Evolutionary conservation across 2,797 vertebrate species (phyloP).

Genomic region (Myotis vivesi): DNA sequence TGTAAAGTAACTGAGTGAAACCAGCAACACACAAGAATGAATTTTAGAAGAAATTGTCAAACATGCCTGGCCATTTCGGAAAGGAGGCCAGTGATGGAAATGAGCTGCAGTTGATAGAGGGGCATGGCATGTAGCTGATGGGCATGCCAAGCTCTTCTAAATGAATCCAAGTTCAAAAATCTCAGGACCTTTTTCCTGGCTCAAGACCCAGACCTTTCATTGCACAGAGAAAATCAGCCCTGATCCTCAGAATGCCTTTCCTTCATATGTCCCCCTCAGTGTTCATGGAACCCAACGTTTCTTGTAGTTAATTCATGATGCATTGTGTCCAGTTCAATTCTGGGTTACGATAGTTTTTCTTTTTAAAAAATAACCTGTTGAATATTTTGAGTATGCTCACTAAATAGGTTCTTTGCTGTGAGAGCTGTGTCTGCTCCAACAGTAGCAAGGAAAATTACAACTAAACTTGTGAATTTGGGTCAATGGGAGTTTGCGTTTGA

Average conservation of each 20-base stretch:
- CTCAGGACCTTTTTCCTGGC: background rate
- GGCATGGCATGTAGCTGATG: background rate
- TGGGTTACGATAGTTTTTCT: conserved; percentile 32
- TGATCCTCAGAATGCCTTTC: background rate
- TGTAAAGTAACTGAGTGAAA: background rate
- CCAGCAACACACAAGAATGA: background rate
- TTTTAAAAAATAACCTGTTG: conserved; percentile 36
- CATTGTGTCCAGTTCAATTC: conserved; percentile 19
- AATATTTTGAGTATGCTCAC: conserved; percentile 50
- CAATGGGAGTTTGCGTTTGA: conserved; percentile 1
- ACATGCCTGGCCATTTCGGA: background rate
- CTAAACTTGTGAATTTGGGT: background rate
- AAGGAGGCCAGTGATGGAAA: too few species aligned
- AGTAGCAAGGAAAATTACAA: background rate
- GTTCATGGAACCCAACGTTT: background rate
- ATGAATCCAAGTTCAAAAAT: background rate
- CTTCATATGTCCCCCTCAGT: background rate
- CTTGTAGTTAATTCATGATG: conserved; percentile 19
- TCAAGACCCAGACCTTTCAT: background rate
- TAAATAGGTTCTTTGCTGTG: conserved; percentile 30
- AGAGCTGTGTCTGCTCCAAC: conserved; percentile 5
- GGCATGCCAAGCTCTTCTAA: background rate
- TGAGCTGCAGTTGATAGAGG: too few species aligned
- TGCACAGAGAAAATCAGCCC: background rate
- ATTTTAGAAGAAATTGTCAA: conserved; percentile 11